Evolutionary conservation across 2,888 invertebrate genomes (phyloP), one percentile per base, ranked within the genome.

Genomic region (Dasysyrphus albostriatus): DNA sequence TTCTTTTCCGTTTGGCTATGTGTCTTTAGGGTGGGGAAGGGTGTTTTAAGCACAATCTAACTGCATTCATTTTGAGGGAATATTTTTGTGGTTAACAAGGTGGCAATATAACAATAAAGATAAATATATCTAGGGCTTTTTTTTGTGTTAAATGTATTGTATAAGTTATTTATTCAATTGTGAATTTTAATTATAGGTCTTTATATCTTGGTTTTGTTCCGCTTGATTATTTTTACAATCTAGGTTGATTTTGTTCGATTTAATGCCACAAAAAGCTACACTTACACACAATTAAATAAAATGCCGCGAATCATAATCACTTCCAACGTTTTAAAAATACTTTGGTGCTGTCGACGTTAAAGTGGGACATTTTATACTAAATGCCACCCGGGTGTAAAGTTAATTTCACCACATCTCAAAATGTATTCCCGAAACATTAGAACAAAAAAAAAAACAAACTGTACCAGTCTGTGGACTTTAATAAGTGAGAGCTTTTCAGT

Each of bases 141-240:
- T 37, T 78, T 42, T 44, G 32, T 8, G 14, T 61, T 54, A 12
- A n/a, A 32, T n/a, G n/a, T 59, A 39, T 54, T 42, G n/a, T 39
- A 67, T 19, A 10, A 37, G 7, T 61, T 65, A 47, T 16, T 47
- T 49, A 54, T 54, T 32, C 14, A 54, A 32, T 54, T 32, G 29
- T n/a, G 8, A 29, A n/a, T 54, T 49, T 10, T 67, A 37, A 49
- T 49, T 34, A 16, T 32, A 49, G 49, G 2, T 5, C 19, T 49
- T 19, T 34, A n/a, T 37, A 44, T 16, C 6, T 44, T 10, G 42
- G 24, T 29, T n/a, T 39, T 34, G 67, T 67, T 80, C 74, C 47
- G 56, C 56, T 79, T 73, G 49, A 75, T 24, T 61, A 44, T 24
- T 49, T 39, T 59, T 49, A 29, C 81, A 14, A 47, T 59, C 42